A percentile compares a stretch with the other conserved stretches of the same genome.
Evolutionary conservation across 2,888 invertebrate genomes (phyloP).

Genomic region (Hydrotaea cyrtoneurina): DNA sequence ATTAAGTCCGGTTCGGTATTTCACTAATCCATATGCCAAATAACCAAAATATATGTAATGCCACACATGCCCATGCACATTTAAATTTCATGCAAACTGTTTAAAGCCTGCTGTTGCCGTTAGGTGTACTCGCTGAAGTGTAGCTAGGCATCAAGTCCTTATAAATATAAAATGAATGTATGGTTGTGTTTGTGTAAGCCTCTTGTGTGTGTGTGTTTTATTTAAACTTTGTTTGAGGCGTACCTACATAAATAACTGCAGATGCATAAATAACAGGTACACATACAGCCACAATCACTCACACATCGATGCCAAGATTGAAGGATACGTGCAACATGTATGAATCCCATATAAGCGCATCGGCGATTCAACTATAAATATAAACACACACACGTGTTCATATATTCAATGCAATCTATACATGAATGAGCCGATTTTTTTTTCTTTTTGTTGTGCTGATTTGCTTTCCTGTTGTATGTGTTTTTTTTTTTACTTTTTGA

Average conservation of each 20-base stretch:
- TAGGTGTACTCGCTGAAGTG: neutral
- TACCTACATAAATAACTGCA: constrained; percentile 24
- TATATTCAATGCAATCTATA: neutral
- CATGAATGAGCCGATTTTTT: constrained; percentile 21
- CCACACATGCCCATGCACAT: neutral
- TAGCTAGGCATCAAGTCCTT: neutral
- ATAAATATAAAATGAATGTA: constrained; percentile 12
- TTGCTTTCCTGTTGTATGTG: neutral
- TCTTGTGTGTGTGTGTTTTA: constrained; percentile 16
- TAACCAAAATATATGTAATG: too few relatives aligned
- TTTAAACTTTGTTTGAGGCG: constrained; percentile 40
- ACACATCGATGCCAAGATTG: neutral
- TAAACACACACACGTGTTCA: neutral
- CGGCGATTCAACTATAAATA: constrained; percentile 8
- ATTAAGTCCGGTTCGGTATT: too few relatives aligned
- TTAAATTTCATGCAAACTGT: constrained; percentile 22
- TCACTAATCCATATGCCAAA: too few relatives aligned
- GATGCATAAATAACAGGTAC: constrained; percentile 24
- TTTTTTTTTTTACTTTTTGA: constrained; percentile 11
- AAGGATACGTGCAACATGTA: constrained; percentile 20
- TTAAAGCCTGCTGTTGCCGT: constrained; percentile 18
- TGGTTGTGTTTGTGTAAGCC: constrained; percentile 38
- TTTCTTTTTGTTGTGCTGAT: neutral
- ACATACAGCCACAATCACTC: neutral
- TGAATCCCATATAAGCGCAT: constrained; percentile 21